Conservation (phyloP, 1,140 invertebrate species). For the Orius insidiosus region DNA sequence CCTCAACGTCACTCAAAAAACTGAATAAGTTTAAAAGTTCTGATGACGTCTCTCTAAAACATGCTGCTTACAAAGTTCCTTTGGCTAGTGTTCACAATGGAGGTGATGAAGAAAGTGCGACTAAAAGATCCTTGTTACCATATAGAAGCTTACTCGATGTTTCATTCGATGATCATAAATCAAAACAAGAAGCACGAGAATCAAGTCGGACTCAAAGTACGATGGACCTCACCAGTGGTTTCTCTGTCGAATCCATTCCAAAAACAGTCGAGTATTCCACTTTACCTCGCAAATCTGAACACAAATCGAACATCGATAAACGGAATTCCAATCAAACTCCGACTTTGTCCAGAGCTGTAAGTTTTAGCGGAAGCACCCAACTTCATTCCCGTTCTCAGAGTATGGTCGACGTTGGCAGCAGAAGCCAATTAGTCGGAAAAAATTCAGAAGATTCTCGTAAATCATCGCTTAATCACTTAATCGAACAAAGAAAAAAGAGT, state of each 20-base stretch:
- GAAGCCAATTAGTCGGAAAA: background rate
- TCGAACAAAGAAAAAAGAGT: slow-evolving; percentile 60
- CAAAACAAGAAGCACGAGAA: too few species aligned
- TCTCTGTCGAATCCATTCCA: slow-evolving; percentile 14
- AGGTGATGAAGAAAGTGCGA: too few species aligned
- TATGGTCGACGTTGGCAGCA: slow-evolving; percentile 21
- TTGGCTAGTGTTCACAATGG: background rate
- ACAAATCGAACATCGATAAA: background rate
- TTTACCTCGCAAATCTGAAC: slow-evolving; percentile 18
- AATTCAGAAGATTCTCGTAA: slow-evolving; percentile 24
- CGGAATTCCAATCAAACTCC: background rate
- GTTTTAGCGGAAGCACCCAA: slow-evolving; percentile 17
- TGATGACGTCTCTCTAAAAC: slow-evolving; percentile 30
- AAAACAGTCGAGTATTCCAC: slow-evolving; percentile 25
- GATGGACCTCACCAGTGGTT: slow-evolving; percentile 23
- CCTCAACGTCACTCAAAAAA: slow-evolving; percentile 4
- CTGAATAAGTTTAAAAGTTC: slow-evolving; percentile 29
- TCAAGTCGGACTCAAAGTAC: slow-evolving; percentile 25
- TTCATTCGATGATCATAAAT: background rate
- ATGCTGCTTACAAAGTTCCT: background rate
- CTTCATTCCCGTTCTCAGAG: slow-evolving; percentile 22
- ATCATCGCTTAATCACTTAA: slow-evolving; percentile 41
- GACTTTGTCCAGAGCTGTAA: slow-evolving; percentile 14
- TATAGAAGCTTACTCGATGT: slow-evolving; percentile 20
- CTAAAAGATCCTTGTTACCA: slow-evolving; percentile 4